Conservation (phyloP, 2,113 vertebrate genomes). For the Meleagris gallopavo region DNA sequence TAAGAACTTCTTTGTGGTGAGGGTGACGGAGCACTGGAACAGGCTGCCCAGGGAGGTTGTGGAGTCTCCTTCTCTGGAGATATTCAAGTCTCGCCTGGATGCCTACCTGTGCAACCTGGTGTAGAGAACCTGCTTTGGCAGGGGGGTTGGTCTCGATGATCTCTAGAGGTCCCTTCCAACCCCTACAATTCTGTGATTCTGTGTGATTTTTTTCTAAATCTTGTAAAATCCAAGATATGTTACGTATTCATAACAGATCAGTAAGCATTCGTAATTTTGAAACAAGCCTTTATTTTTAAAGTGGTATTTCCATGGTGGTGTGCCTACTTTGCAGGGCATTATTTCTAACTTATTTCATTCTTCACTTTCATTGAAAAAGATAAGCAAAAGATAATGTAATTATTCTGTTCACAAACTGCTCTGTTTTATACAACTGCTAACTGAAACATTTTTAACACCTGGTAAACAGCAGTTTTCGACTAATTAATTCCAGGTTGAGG, state of each 20-base stretch:
- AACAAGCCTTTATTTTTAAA: neutral
- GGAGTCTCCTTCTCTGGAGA: too few species aligned
- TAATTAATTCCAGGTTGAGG: neutral
- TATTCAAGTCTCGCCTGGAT: too few species aligned
- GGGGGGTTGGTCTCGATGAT: too few species aligned
- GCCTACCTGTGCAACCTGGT: too few species aligned
- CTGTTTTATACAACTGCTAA: neutral
- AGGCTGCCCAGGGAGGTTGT: too few species aligned
- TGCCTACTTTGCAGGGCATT: neutral
- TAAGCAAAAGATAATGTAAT: neutral
- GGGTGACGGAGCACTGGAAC: too few species aligned
- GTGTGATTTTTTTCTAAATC: neutral
- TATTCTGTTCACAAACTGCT: neutral
- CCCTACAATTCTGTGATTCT: too few species aligned
- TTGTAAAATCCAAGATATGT: neutral
- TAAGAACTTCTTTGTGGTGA: too few species aligned
- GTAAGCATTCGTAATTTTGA: neutral
- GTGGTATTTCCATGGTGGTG: neutral
- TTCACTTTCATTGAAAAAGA: neutral
- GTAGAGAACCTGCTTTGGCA: too few species aligned
- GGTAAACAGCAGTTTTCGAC: conserved; percentile 19
- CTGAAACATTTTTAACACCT: conserved; percentile 14
- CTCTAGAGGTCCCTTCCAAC: too few species aligned
- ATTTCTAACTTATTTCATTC: neutral
- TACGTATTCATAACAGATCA: neutral